Evolutionary conservation across 2,113 vertebrate species (phyloP).

Genomic region (Climacteris rufus): DNA sequence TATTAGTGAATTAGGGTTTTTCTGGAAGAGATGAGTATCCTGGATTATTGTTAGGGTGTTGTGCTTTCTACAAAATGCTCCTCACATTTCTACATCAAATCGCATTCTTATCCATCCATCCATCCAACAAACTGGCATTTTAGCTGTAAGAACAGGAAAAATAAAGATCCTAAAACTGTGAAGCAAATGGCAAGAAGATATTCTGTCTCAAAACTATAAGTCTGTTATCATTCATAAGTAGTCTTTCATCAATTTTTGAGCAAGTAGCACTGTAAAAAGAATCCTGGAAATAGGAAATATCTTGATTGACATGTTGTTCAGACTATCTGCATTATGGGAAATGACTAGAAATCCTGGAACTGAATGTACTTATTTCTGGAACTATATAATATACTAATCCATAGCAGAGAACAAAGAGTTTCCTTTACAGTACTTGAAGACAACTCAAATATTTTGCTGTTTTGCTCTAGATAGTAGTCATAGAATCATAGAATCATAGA

Average conservation of each 20-base stretch:
- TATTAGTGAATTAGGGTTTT: neutral
- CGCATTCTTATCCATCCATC: neutral
- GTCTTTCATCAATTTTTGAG: neutral
- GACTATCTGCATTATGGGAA: neutral
- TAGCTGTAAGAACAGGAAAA: neutral
- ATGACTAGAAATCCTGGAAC: neutral
- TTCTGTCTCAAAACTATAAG: neutral
- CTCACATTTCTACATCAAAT: neutral
- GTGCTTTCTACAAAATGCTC: neutral
- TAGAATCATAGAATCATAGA: neutral
- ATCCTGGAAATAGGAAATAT: neutral
- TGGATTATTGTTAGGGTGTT: neutral
- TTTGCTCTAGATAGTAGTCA: neutral
- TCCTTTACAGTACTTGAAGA: neutral
- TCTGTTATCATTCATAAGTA: neutral
- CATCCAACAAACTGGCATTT: neutral
- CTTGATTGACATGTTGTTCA: neutral
- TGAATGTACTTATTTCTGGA: neutral
- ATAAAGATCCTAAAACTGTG: neutral
- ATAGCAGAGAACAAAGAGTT: neutral
- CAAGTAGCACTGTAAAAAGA: neutral
- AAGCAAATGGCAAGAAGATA: neutral
- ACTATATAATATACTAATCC: neutral
- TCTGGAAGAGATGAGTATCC: neutral
- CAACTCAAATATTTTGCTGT: neutral